Evolutionary conservation across 1,140 invertebrate species (phyloP), one percentile per base, ranked within the genome.

Genomic region (Zophobas atratus): DNA sequence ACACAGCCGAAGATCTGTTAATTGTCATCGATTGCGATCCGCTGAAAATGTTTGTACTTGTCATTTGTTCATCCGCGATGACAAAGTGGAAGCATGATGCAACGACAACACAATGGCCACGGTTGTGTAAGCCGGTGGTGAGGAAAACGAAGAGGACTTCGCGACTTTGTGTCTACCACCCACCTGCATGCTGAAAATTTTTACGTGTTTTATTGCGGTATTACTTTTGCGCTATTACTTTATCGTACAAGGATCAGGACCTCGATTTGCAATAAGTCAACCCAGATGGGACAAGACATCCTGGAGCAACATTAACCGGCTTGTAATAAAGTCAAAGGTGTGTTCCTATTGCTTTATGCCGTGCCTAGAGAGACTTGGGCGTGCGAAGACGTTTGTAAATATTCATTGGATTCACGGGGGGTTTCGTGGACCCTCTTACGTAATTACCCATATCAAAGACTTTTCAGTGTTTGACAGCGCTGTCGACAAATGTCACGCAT

Each of bases 401-500:
- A 51, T 51, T 51, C 49, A 51, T 51, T 51, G 49, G 20, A 51
- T 51, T 51, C 4, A 51, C 49, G 49, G 49, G 49, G 49, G 49
- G 49, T 20, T 51, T 20, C n/a, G 49, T 51, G 4, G 49, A 5
- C 49, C 49, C 49, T 51, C 49, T 51, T 51, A 51, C 49, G 49
- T 51, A 51, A 51, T 51, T 51, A 51, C 49, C 49, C 49, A 20
- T 51, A 51, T 51, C 49, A 20, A 2, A 51, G 49, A 51, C 6
- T 51, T 51, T 46, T 4, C 49, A 51, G n/a, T 20, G 43, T 51
- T 51, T 51, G 49, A 51, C 49, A 20, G 49, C 49, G 49, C 49
- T 51, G 49, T 51, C 49, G 20, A 51, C 49, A 20, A 51, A 51
- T 51, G 49, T 51, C 49, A 51, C n/a, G 49, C 49, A 51, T 51